Evolutionary conservation across 2,888 invertebrate genomes (phyloP), one percentile per base, ranked within the genome.

Genomic region (Euclidia mi): DNA sequence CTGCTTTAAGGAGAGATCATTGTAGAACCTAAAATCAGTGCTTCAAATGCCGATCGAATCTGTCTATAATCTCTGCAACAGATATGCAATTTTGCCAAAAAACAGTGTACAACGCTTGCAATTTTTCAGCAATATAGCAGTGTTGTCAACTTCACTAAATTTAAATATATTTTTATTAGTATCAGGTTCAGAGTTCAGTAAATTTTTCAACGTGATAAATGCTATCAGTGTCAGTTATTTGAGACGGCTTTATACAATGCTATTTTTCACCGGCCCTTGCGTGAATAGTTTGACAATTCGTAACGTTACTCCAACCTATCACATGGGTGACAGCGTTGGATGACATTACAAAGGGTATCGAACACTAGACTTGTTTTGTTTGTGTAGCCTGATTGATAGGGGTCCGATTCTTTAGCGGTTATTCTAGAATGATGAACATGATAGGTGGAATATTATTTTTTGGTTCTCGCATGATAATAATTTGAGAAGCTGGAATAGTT

Each of bases 301-400:
- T 14, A 47, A 70, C 37, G 45, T 52, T 37, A 73, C 48, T 55
- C 70, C 17, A 37, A 11, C 11, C 49, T 28, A 20, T 59, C 48
- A 42, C 10, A 35, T 52, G 49, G 18, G 25, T 29, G 51, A 53
- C 59, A 42, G 41, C 43, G 41, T 38, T 55, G 58, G 42, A 40
- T 71, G 43, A 56, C 48, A 64, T 74, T 67, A 64, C 71, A 74
- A 71, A 71, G 60, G 46, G 50, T 55, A 51, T 50, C 51, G 43
- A 9, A 38, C 31, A 49, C 11, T n/a, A 10, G 17, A 57, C 47
- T 45, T 51, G 41, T 50, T 49, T 66, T 55, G 53, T 55, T 60
- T 57, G 29, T 55, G 40, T 56, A 41, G 37, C 57, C 51, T 66
- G 71, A 74, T 66, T 63, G 63, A 71, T 70, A 66, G 55, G 50